Percentiles rank a stretch among this genome's conserved stretches.
phyloP scores from a whole-genome alignment of 1,140 invertebrate species.

The Globodera rostochiensis region DNA sequence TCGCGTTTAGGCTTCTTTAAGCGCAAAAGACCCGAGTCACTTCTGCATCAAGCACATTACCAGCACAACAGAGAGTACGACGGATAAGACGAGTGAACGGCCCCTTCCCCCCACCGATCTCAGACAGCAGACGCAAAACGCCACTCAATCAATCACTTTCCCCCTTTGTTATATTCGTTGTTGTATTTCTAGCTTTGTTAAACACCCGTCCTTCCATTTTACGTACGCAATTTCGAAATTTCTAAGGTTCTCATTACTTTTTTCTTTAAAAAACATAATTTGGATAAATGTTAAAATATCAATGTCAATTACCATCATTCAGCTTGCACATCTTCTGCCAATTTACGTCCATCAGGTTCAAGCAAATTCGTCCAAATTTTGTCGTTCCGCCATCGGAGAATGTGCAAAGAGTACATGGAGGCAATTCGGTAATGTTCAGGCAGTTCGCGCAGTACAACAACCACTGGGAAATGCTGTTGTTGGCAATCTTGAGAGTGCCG shows the following conservation, averaged over 20 bases:
- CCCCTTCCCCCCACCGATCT: neutral
- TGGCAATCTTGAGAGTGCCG: neutral
- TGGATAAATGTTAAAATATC: neutral
- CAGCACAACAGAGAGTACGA: conserved; percentile 34
- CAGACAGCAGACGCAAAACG: neutral
- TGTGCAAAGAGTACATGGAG: conserved; percentile 16
- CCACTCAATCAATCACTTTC: neutral
- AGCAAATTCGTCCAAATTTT: conserved; percentile 23
- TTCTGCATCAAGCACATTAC: conserved; percentile 47
- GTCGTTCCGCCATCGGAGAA: conserved; percentile 17
- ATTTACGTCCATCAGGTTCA: conserved; percentile 1
- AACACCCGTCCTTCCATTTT: neutral
- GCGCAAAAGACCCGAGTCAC: conserved; percentile 41
- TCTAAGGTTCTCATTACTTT: conserved; percentile 11
- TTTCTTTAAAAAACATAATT: neutral
- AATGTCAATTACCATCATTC: neutral
- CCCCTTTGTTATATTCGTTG: neutral
- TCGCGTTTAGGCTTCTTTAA: conserved; percentile 53
- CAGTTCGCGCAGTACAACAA: conserved; percentile 11
- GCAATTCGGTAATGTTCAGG: conserved; percentile 18
- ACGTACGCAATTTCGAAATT: neutral
- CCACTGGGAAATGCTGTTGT: conserved; percentile 17
- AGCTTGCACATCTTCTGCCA: neutral
- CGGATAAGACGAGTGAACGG: neutral
- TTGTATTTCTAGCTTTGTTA: neutral